phyloP scores from a whole-genome alignment of 2,113 vertebrate genomes.

The Sprattus sprattus region DNA sequence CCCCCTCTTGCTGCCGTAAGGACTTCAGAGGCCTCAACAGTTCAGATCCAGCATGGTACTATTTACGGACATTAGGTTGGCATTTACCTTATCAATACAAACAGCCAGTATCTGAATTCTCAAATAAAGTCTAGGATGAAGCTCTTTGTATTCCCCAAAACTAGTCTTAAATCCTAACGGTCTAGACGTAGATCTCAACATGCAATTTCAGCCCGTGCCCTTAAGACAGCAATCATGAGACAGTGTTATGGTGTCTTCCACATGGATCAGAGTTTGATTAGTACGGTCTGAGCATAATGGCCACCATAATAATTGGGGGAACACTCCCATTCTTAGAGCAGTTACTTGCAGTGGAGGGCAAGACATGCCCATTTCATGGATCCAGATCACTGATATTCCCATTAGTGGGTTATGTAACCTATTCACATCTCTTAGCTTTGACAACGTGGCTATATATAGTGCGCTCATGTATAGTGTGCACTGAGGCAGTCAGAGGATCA shows the following conservation, averaged over 20 bases:
- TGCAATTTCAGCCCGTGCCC: background rate
- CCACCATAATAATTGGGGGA: background rate
- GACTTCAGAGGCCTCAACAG: background rate
- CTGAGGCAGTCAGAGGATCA: background rate
- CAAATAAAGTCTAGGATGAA: background rate
- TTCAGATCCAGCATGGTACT: background rate
- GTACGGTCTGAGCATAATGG: background rate
- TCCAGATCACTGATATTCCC: background rate
- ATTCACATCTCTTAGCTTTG: background rate
- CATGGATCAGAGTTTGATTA: no score
- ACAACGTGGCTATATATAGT: slow-evolving; percentile 1
- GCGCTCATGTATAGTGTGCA: background rate
- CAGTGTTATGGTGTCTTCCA: no score
- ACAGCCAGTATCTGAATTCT: background rate
- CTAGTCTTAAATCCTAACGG: background rate
- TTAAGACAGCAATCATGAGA: background rate
- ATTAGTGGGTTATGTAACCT: background rate
- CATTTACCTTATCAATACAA: background rate
- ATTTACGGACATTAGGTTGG: background rate
- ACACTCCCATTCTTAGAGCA: background rate
- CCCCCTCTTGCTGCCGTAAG: background rate
- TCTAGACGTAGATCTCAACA: background rate
- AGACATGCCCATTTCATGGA: background rate
- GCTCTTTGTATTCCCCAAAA: background rate
- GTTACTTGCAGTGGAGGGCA: background rate